Base-by-base conservation (phyloP, 2,888 invertebrate species). In the Xanthorhoe spadicearia region DNA sequence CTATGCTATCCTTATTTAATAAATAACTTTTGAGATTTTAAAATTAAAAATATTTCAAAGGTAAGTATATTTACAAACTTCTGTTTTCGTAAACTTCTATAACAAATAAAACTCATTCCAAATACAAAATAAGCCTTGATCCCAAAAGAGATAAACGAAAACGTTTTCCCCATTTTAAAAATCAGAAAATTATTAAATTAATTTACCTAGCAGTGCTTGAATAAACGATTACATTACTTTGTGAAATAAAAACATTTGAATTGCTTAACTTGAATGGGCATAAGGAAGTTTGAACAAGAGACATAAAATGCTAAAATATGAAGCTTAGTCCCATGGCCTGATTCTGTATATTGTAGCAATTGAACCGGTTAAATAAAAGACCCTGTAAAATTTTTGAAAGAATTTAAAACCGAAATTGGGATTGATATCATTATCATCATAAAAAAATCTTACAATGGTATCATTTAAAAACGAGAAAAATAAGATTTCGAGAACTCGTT, bases 281-380 rank as follows among this genome's bases (percentile, higher is more conserved):
- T 74, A 76, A 70, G 73, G 69, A 80, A 81, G 70, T 82, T 81
- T 70, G 72, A 81, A 83, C 77, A 80, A 81, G 79, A 73, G 79
- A 79, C 77, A 77, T 83, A 81, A 85, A 85, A 82, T 80, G 79
- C 78, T 78, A 82, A 83, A 82, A 83, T 80, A 79, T 80, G 76
- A 79, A 77, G 77, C 78, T 32, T 52, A 52, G 43, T 35, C 15
- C 23, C 50, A 19, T 23, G n/a, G 59, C 8, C 54, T 46, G 43
- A 64, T 64, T 60, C 59, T 64, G 59, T 57, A 9, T 15, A 43
- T 43, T 17, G 43, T 52, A 51, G 13, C 43, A 46, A 15, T 52
- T 15, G 38, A 59, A 4, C 13, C 43, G 7, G 19, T 43, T n/a
- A 32, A 32, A 7, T 4, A 23, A 23, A 3, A 23, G 4, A 23